phyloP scores from a whole-genome alignment of 2,113 vertebrate genomes.

The Sphyrna mokarran region DNA sequence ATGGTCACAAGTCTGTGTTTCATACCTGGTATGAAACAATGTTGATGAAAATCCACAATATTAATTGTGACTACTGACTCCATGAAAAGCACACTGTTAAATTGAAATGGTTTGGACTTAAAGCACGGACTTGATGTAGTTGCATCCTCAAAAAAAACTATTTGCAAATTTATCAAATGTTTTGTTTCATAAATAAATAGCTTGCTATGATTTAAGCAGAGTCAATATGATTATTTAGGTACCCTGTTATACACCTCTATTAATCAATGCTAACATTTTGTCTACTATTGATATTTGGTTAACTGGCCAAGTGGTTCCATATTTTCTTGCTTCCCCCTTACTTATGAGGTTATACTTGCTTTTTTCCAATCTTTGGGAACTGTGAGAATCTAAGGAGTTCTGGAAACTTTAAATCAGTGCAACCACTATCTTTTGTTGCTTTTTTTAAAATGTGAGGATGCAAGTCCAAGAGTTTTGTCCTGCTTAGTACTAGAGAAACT shows the following conservation, averaged over 20 bases:
- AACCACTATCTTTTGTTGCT: neutral
- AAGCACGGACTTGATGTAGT: no score
- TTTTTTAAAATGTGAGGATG: neutral
- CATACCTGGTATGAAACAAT: neutral
- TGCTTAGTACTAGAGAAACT: no score
- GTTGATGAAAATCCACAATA: neutral
- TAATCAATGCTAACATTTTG: neutral
- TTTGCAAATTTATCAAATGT: no score
- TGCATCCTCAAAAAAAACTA: no score
- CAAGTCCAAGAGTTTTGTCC: neutral
- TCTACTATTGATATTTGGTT: neutral
- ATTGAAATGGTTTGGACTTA: no score
- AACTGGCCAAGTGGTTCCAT: neutral
- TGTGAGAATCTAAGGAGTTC: neutral
- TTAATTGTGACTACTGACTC: neutral
- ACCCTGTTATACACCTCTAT: neutral
- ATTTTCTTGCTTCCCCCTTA: neutral
- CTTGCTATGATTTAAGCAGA: no score
- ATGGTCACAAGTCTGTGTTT: neutral
- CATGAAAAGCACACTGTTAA: neutral
- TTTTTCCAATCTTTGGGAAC: neutral
- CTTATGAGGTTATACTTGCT: neutral
- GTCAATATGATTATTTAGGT: no score
- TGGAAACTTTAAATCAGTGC: neutral
- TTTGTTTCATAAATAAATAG: no score